Percentiles rank a stretch among this genome's conserved stretches.
Evolutionary conservation across 1,140 invertebrate genomes (phyloP).

Genomic region (Drosophila athabasca): DNA sequence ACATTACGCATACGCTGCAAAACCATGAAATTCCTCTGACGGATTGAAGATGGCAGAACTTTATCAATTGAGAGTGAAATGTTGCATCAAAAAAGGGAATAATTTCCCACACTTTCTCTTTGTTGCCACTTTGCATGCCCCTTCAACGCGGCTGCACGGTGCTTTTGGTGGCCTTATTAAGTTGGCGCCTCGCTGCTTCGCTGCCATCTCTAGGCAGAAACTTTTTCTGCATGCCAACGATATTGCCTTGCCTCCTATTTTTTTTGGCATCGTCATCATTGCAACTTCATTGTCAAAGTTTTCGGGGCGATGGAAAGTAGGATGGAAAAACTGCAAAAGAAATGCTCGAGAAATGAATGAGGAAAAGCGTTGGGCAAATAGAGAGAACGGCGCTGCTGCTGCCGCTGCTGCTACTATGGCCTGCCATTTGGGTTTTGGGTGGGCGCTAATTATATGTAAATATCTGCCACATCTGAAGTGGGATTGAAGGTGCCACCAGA

Average conservation of each 20-base stretch:
- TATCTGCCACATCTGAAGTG: conserved; percentile 49
- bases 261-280: conserved; percentile 60
- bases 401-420: conserved; percentile 30
- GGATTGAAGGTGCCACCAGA: conserved; percentile 55
- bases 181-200: conserved; percentile 64
- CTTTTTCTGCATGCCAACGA: conserved; percentile 71
- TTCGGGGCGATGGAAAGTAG: conserved; percentile 13
- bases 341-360: conserved; percentile 28
- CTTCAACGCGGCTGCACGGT: conserved; percentile 30
- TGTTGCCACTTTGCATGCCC: conserved; percentile 21
- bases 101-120: conserved; percentile 1
- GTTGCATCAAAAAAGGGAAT: too few relatives aligned
- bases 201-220: conserved; percentile 40
- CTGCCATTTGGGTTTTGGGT: conserved; percentile 25
- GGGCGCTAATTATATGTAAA: conserved; percentile 77
- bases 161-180: conserved; percentile 73
- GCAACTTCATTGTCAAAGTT: conserved; percentile 79
- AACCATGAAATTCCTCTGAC: too few relatives aligned
- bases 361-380: conserved; percentile 21
- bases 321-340: conserved; percentile 10
- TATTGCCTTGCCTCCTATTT: conserved; percentile 15
- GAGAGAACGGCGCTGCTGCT: conserved; percentile 19
- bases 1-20: too few relatives aligned
- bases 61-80: conserved; percentile 6
- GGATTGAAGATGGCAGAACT: too few relatives aligned